These are phyloP conservation scores for Polypterus bichir DNA, from an alignment of 2,113 vertebrate species.

Conservation along the genomic window DNA sequence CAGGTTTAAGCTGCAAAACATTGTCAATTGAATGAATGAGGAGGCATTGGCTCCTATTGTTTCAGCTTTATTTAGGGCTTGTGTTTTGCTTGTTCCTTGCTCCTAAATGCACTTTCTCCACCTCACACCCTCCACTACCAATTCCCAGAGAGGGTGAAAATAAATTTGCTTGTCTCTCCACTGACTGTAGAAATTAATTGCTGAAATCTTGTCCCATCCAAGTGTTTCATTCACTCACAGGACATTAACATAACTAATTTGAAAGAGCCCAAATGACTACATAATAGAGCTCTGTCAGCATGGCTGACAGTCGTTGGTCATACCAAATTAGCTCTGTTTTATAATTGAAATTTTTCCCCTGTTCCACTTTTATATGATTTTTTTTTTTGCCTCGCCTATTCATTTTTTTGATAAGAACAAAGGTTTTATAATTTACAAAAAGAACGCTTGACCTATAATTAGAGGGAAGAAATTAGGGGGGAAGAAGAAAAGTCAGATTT, in stretches of 20 bases:
- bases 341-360: constrained; percentile 82
- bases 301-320: constrained; percentile 98
- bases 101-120: constrained; percentile 94
- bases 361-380: constrained; percentile 55
- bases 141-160: constrained; percentile 98
- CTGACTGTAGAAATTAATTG: constrained; percentile 99
- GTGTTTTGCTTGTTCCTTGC: constrained; percentile 98
- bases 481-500: constrained; percentile 81
- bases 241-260: constrained; percentile 99
- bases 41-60: constrained; percentile 99
- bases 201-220: constrained; percentile 99
- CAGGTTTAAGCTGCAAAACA: constrained; percentile 98
- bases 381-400: constrained; percentile 50
- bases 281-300: constrained; percentile 98
- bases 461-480: constrained; percentile 74
- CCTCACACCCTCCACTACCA: constrained; percentile 86
- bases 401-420: constrained; percentile 85
- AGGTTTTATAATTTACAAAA: constrained; percentile 97
- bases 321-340: constrained; percentile 99
- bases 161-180: constrained; percentile 99
- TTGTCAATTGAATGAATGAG: constrained; percentile 99
- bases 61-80: constrained; percentile 99
- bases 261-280: constrained; percentile 99
- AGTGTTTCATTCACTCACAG: constrained; percentile 99
- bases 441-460: constrained; percentile 99